phyloP scores from a whole-genome alignment of 64 coral and sea anemone genomes.

The Porites lutea region DNA sequence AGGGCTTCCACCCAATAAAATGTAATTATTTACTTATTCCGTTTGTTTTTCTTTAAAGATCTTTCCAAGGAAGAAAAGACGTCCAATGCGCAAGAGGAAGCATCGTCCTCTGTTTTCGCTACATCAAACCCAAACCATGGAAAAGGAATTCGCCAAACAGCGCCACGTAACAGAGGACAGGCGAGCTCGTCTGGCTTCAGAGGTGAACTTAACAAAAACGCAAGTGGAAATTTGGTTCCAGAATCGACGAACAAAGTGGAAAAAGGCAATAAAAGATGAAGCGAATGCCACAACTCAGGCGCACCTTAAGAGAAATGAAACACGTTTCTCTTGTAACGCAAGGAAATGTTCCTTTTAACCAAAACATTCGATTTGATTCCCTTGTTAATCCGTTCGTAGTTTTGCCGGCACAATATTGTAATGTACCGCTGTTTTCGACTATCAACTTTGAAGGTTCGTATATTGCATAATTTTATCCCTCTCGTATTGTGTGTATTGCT shows the following conservation, averaged over 20 bases:
- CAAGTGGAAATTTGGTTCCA: slow-evolving; percentile 93
- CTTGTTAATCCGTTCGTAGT: neutral
- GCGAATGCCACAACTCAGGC: neutral
- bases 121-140: slow-evolving; percentile 79
- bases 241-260: slow-evolving; percentile 90
- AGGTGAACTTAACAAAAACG: slow-evolving; percentile 80
- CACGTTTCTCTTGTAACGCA: neutral
- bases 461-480: neutral
- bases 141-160: slow-evolving; percentile 84
- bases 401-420: neutral
- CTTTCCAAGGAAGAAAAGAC: slow-evolving; percentile 40
- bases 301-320: neutral
- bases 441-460: neutral
- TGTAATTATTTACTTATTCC: neutral
- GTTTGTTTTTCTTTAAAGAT: neutral
- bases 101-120: slow-evolving; percentile 81
- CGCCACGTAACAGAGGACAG: slow-evolving; percentile 81
- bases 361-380: slow-evolving; percentile 3
- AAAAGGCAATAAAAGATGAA: slow-evolving; percentile 83
- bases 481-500: too few relatives aligned
- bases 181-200: slow-evolving; percentile 71
- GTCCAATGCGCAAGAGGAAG: slow-evolving; percentile 79
- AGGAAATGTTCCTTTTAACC: neutral
- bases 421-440: neutral
- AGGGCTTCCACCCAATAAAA: too few relatives aligned